A percentile compares a stretch with the other conserved stretches of the same genome.
phyloP scores from a whole-genome alignment of 2,113 vertebrate species.

The Eurystomus gularis region DNA sequence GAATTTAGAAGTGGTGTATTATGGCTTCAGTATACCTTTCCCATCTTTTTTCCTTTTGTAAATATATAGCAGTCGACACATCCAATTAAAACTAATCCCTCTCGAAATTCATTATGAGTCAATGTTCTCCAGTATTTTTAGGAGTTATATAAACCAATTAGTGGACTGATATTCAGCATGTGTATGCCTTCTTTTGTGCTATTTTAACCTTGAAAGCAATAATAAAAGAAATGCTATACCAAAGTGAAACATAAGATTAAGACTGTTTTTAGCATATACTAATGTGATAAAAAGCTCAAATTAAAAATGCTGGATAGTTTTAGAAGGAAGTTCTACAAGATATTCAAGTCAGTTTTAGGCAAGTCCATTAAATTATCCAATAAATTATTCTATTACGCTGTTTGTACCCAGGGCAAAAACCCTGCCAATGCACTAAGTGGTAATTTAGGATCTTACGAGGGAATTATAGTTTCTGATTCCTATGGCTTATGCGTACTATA shows the following conservation, averaged over 20 bases:
- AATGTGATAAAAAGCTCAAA: background rate
- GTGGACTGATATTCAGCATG: background rate
- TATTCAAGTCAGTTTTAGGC: background rate
- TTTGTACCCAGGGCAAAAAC: background rate
- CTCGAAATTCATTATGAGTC: constrained; percentile 32
- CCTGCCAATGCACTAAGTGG: background rate
- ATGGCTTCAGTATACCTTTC: background rate
- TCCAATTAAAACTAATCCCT: constrained; percentile 33
- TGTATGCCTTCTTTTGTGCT: background rate
- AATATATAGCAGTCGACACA: background rate
- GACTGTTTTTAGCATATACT: background rate
- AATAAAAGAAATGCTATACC: background rate
- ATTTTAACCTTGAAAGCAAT: background rate
- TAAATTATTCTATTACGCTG: background rate
- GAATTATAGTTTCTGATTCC: background rate
- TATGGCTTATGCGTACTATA: background rate
- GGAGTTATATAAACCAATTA: constrained; percentile 55
- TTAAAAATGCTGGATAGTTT: background rate
- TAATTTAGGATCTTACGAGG: background rate
- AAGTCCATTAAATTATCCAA: background rate
- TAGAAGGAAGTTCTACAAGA: constrained; percentile 14
- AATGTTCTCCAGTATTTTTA: constrained; percentile 2
- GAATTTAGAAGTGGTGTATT: background rate
- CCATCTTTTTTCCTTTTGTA: background rate
- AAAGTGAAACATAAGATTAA: background rate